Conservation (phyloP, 30 jellyfish, hydroid and myxozoan genomes). For the Haliclystus octoradiatus region DNA sequence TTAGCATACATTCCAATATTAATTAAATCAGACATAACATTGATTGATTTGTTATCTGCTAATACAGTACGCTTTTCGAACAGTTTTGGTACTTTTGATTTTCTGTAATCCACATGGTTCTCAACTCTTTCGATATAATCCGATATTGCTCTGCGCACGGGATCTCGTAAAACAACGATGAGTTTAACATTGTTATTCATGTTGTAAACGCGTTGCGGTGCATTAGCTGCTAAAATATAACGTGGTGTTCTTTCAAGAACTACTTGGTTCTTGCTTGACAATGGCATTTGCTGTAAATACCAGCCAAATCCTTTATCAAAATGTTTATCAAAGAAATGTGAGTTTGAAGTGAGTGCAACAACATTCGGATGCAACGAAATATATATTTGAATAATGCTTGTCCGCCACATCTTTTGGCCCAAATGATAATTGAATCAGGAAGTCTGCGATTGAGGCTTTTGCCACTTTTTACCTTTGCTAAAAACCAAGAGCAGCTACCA, state of each 20-base stretch:
- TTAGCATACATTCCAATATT: slow-evolving; percentile 36
- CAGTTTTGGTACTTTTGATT: no score
- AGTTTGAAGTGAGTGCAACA: slow-evolving; percentile 40
- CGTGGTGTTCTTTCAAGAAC: slow-evolving; percentile 83
- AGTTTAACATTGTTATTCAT: slow-evolving; percentile 48
- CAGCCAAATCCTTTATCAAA: slow-evolving; percentile 43
- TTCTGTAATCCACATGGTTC: no score
- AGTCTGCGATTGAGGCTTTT: no score
- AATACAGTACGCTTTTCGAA: no score
- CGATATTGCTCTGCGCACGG: slow-evolving; percentile 73
- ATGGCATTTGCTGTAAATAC: slow-evolving; percentile 71
- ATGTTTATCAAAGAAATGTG: slow-evolving; percentile 78
- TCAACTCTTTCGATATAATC: slow-evolving; percentile 62
- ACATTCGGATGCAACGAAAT: slow-evolving; percentile 50
- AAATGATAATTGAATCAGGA: slow-evolving; percentile 69
- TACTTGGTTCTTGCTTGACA: slow-evolving; percentile 32
- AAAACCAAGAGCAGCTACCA: no score
- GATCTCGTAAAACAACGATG: slow-evolving; percentile 63
- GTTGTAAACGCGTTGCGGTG: slow-evolving; percentile 53
- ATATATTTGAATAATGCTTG: slow-evolving; percentile 71
- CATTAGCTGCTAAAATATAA: slow-evolving; percentile 35
- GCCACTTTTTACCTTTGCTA: no score
- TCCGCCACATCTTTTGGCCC: slow-evolving; percentile 86
- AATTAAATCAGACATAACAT: slow-evolving; percentile 11
- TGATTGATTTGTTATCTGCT: slow-evolving; percentile 5